Base-by-base conservation (phyloP, 2,113 vertebrate species). In the Toxotes chatareus region DNA sequence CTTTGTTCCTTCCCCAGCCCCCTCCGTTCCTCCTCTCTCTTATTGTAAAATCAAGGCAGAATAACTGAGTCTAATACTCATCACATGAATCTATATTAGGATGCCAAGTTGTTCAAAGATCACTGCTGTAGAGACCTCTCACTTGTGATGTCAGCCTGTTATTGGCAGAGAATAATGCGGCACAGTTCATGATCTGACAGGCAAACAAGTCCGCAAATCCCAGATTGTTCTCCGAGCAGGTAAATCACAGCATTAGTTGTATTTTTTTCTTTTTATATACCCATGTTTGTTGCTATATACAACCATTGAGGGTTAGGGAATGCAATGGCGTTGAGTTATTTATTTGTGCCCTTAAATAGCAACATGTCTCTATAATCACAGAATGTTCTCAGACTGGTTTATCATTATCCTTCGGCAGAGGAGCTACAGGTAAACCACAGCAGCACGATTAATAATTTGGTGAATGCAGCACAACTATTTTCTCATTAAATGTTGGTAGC, bases 1-100 rank as follows among this genome's bases (percentile, higher is more conserved):
- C 59, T 40, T 40, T 65, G 38, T 69, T 75, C 68, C 11, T 21
- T 9, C 12, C 42, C 8, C 51, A 14, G 32, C 55, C 9, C 21
- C 60, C 49, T 57, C 38, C 31, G 17, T 47, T 12, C 27, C 42
- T 42, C 16, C 32, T 55, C 60, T 51, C 36, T 51, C 17, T 27
- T 34, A 19, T 11, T 65, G 73, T 63, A 32, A 77, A 84, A 80
- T 74, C 67, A 80, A 67, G 17, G 49, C 53, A n/a, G 34, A 62
- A 77, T 6, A 34, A 36, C 46, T 4, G 9, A 64, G 57, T 56
- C 13, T 40, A 13, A 63, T 36, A 53, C 68, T 79, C 55, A 65
- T 72, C 44, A 38, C 79, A 53, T 56, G 34, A n/a, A 84, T 81
- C 56, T 80, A 76, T 81, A 69, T 65, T 16, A 40, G 68, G 61